These are phyloP conservation scores for Galeopsomyia nigrocyanea DNA, from an alignment of 2,888 invertebrate species.

Conservation along the genomic window DNA sequence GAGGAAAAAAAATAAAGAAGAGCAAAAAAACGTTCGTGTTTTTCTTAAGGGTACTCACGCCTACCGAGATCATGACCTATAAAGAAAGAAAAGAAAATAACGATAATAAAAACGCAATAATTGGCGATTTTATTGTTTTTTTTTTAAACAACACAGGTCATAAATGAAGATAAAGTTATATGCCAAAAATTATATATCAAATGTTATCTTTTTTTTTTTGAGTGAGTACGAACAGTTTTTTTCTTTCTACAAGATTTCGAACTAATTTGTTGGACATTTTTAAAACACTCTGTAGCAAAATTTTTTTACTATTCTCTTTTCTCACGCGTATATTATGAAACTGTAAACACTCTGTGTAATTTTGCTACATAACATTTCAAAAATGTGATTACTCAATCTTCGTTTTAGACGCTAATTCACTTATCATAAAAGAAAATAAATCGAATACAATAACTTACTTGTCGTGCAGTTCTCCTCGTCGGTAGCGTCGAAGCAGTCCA, in stretches of 20 bases:
- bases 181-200: background rate
- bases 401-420: conserved; percentile 9
- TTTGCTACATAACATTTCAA: conserved; percentile 24
- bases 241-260: background rate
- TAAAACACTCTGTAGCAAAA: background rate
- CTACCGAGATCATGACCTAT: conserved; percentile 63
- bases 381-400: conserved; percentile 22
- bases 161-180: conserved; percentile 38
- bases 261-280: background rate
- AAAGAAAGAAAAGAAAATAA: conserved; percentile 50
- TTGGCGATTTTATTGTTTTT: conserved; percentile 5
- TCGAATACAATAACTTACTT: conserved; percentile 69
- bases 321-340: background rate
- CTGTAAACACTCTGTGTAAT: conserved; percentile 3
- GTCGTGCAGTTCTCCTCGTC: conserved; percentile 81
- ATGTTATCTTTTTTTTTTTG: background rate
- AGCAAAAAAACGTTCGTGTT: conserved; percentile 24
- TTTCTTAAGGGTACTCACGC: conserved; percentile 59
- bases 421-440: background rate
- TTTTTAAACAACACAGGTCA: conserved; percentile 8
- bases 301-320: background rate
- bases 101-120: conserved; percentile 40
- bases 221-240: conserved; percentile 8
- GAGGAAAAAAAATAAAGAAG: conserved; percentile 36
- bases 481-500: conserved; percentile 84